Evolutionary conservation across 2,797 vertebrate species (phyloP).

Genomic region (Anas capensis): DNA sequence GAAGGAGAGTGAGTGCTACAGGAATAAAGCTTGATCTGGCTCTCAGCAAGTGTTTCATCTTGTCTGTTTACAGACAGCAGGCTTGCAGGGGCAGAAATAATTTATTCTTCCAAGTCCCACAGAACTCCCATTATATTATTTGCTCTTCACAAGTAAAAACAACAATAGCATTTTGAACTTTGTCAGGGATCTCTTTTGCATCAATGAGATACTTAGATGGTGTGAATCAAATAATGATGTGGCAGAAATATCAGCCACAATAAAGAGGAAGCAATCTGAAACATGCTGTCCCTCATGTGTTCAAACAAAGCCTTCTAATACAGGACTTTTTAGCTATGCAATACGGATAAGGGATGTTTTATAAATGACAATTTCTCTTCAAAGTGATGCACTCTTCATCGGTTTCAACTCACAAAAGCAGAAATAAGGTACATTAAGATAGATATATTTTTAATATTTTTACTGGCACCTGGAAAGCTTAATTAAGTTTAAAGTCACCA

Average conservation of each 20-base stretch:
- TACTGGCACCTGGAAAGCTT: constrained; percentile 70
- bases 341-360: neutral
- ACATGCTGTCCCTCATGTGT: accelerated
- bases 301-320: neutral
- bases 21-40: neutral
- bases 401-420: constrained; percentile 2
- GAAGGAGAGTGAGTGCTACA: neutral
- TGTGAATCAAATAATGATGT: neutral
- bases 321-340: neutral
- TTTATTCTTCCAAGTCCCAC: neutral
- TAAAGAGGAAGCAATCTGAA: neutral
- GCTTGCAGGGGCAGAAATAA: neutral
- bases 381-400: neutral
- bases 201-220: neutral
- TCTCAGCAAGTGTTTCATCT: neutral
- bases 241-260: neutral
- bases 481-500: constrained; percentile 78
- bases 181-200: neutral
- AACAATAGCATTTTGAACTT: neutral
- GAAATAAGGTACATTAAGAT: constrained; percentile 56
- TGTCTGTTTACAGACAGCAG: neutral
- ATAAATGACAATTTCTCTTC: neutral
- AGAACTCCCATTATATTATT: neutral
- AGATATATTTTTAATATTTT: constrained; percentile 41
- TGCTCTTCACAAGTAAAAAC: neutral